Evolutionary conservation across 2,888 invertebrate species (phyloP).

Genomic region (Sinelater perroti): DNA sequence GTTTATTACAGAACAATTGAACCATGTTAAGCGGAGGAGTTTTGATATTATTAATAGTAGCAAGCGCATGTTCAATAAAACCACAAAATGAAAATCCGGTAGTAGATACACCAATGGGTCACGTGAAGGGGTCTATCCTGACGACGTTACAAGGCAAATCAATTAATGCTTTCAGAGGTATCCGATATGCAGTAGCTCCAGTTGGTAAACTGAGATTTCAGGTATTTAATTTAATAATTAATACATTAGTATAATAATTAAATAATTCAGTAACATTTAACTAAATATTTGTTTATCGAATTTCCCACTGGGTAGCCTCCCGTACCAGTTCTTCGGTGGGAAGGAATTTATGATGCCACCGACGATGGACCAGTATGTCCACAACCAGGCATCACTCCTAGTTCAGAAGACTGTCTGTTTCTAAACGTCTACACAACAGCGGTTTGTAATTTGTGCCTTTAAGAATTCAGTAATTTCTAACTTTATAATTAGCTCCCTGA

Average conservation of each 20-base stretch:
- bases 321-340: constrained; percentile 37
- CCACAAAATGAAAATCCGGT: constrained; percentile 22
- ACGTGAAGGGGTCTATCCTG: constrained; percentile 44
- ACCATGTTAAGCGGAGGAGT: no score
- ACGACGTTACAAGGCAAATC: constrained; percentile 43
- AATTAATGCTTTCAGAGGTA: constrained; percentile 46
- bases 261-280: neutral
- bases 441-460: constrained; percentile 45
- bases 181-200: constrained; percentile 49
- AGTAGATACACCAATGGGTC: constrained; percentile 44
- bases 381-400: constrained; percentile 50
- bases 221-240: constrained; percentile 45
- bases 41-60: no score
- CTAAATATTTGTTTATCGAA: neutral
- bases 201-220: constrained; percentile 57
- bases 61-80: neutral
- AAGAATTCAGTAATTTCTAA: neutral
- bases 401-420: constrained; percentile 71
- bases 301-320: constrained; percentile 29
- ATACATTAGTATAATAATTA: neutral
- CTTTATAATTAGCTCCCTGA: constrained; percentile 49
- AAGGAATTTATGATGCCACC: constrained; percentile 32
- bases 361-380: constrained; percentile 55
- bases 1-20: no score
- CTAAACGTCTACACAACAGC: constrained; percentile 69